Evolutionary conservation across 2,113 vertebrate genomes (phyloP).

Genomic region (Scomber colias): DNA sequence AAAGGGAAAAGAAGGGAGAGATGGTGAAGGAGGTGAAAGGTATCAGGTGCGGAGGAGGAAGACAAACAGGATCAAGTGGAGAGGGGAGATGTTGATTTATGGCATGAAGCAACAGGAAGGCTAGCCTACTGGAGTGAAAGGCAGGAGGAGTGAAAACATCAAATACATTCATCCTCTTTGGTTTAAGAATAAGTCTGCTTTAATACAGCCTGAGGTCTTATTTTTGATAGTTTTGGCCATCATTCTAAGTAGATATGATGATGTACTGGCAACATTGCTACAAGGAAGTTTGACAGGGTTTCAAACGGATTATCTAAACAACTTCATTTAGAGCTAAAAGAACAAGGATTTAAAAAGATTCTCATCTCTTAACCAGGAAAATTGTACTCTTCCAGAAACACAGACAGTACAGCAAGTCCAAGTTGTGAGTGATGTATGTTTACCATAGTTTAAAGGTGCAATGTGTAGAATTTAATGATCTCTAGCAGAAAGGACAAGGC

Average conservation of each 20-base stretch:
- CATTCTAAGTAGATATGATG: not conserved
- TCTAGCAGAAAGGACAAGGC: too few relatives aligned
- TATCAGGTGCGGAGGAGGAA: slow-evolving; percentile 26
- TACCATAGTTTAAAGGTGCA: too few relatives aligned
- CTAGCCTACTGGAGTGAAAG: not conserved
- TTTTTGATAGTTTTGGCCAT: not conserved
- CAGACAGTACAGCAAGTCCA: too few relatives aligned
- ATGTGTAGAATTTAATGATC: too few relatives aligned
- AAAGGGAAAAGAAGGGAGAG: slow-evolving; percentile 12
- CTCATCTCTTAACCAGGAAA: not conserved
- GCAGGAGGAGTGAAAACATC: not conserved
- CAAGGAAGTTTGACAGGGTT: not conserved
- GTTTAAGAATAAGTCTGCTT: not conserved
- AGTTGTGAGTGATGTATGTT: too few relatives aligned
- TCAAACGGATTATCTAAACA: too few relatives aligned
- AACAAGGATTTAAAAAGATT: not conserved
- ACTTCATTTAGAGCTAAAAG: too few relatives aligned
- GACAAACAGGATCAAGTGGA: slow-evolving; percentile 22
- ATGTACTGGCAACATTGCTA: not conserved
- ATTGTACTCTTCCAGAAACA: not conserved
- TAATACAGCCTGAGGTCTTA: not conserved
- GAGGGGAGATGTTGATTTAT: slow-evolving; percentile 13
- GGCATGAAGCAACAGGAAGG: slow-evolving; percentile 4
- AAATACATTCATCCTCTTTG: not conserved
- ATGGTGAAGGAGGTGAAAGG: slow-evolving; percentile 11